Evolutionary conservation across 2,888 invertebrate genomes (phyloP).

Genomic region (Synanthedon tipuliformis): DNA sequence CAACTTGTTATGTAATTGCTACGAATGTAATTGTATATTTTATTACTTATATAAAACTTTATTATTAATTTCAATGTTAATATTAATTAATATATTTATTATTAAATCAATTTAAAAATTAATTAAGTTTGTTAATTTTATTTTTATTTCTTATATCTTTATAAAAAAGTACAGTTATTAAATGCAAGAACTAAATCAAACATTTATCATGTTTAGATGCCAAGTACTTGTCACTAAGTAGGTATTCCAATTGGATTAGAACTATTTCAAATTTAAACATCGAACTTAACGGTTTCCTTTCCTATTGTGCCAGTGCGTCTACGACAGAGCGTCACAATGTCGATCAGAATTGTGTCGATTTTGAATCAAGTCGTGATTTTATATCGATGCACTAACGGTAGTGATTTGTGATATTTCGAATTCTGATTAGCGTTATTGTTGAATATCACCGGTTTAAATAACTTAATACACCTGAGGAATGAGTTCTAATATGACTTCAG

Average conservation of each 20-base stretch:
- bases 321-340: constrained; percentile 54
- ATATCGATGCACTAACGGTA: constrained; percentile 28
- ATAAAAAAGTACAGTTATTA: too few relatives aligned
- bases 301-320: constrained; percentile 42
- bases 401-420: constrained; percentile 39
- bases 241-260: background rate
- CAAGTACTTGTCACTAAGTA: background rate
- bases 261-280: constrained; percentile 40
- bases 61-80: too few relatives aligned
- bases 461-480: background rate
- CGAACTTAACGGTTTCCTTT: constrained; percentile 55
- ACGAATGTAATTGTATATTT: too few relatives aligned
- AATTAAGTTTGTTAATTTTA: too few relatives aligned
- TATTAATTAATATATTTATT: too few relatives aligned
- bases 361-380: constrained; percentile 48
- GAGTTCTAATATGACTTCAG: background rate
- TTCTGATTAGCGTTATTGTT: constrained; percentile 57
- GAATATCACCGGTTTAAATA: constrained; percentile 18
- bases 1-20: too few relatives aligned
- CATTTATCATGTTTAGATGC: constrained; percentile 4
- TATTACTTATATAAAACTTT: too few relatives aligned
- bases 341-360: constrained; percentile 38
- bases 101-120: too few relatives aligned
- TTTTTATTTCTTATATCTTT: too few relatives aligned
- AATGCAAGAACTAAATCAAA: constrained; percentile 3